Percentiles rank a stretch among this genome's conserved stretches.
Evolutionary conservation across 2,797 vertebrate species (phyloP).

Genomic region (Pogonophryne albipinna): DNA sequence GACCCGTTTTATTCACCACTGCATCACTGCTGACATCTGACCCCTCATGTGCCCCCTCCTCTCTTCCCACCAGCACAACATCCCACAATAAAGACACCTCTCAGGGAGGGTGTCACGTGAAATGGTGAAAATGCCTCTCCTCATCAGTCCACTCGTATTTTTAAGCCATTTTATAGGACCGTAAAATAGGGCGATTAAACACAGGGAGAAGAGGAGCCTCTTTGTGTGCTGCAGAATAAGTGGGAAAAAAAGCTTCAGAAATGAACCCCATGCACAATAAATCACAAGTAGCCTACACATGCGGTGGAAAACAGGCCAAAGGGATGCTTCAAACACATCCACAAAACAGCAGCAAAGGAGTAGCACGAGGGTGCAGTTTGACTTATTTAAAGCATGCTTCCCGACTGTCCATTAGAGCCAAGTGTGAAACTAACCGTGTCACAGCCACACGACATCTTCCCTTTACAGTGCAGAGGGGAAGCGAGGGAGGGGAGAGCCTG

Average conservation of each 20-base stretch:
- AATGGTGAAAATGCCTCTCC: constrained; percentile 56
- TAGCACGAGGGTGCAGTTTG: background rate
- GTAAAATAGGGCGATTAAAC: constrained; percentile 79
- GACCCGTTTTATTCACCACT: constrained; percentile 3
- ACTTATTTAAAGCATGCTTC: constrained; percentile 20
- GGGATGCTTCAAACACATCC: background rate
- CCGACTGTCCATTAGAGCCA: constrained; percentile 59
- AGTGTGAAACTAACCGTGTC: constrained; percentile 75
- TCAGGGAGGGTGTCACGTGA: constrained; percentile 60
- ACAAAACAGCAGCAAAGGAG: background rate
- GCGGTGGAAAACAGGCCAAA: constrained; percentile 5
- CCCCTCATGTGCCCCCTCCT: constrained; percentile 12
- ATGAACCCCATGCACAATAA: constrained; percentile 52
- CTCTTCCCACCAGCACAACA: constrained; percentile 37
- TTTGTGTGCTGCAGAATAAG: constrained; percentile 71
- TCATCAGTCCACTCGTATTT: constrained; percentile 69
- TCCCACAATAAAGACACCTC: constrained; percentile 51
- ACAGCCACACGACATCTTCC: constrained; percentile 62
- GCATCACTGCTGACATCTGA: constrained; percentile 53
- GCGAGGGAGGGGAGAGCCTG: constrained; percentile 22
- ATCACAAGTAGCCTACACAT: constrained; percentile 35
- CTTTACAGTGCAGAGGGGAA: constrained; percentile 32
- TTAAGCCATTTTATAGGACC: constrained; percentile 80
- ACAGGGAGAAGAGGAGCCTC: constrained; percentile 55
- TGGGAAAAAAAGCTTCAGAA: constrained; percentile 58